Evolutionary conservation across 2,797 vertebrate species (phyloP).

Genomic region (Poeciliopsis infans): DNA sequence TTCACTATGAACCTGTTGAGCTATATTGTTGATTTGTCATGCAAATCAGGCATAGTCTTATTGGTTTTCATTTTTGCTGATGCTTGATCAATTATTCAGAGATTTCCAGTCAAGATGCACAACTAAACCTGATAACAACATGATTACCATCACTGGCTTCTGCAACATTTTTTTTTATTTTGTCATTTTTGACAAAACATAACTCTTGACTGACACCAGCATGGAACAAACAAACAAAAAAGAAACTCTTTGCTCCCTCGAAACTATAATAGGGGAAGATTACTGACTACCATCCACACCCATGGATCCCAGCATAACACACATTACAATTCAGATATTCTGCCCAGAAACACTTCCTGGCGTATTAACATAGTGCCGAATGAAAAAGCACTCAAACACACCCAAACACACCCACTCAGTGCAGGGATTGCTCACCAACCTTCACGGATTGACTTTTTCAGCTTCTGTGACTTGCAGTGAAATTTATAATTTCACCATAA

Average conservation of each 20-base stretch:
- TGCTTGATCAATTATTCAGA: background rate
- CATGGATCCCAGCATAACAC: slow-evolving; percentile 28
- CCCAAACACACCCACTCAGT: slow-evolving; percentile 61
- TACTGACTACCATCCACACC: slow-evolving; percentile 40
- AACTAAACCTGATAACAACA: background rate
- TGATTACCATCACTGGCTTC: background rate
- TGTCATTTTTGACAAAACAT: background rate
- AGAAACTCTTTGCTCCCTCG: slow-evolving; percentile 4
- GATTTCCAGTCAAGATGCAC: background rate
- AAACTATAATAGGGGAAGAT: slow-evolving; percentile 15
- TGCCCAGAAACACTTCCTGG: slow-evolving; percentile 49
- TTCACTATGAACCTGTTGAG: background rate
- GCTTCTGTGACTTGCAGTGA: slow-evolving; percentile 1
- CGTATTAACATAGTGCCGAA: slow-evolving; percentile 49
- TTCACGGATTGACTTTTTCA: slow-evolving; percentile 5
- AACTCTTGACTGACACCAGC: slow-evolving; percentile 39
- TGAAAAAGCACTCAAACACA: slow-evolving; percentile 59
- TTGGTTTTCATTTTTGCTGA: background rate
- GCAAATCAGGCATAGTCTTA: background rate
- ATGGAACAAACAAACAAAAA: slow-evolving; percentile 10
- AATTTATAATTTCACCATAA: background rate
- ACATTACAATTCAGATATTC: slow-evolving; percentile 36
- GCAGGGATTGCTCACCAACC: slow-evolving; percentile 46
- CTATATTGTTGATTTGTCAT: background rate
- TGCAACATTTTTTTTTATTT: background rate